phyloP scores from a whole-genome alignment of 1,140 invertebrate species.

The Littorina saxatilis region DNA sequence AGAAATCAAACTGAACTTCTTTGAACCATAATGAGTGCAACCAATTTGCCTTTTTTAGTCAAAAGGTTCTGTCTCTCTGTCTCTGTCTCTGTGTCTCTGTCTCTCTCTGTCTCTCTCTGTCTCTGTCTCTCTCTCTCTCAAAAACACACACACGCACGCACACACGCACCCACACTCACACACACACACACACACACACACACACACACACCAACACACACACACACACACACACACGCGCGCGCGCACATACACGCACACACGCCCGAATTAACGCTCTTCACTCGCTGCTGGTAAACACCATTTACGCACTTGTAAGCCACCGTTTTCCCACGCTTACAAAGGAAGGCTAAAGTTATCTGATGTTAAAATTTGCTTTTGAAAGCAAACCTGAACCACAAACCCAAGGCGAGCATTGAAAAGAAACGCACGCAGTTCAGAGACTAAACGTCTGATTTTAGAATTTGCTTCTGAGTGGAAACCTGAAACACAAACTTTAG shows the following conservation, averaged over 20 bases:
- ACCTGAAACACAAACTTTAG: no score
- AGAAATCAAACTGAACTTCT: no score
- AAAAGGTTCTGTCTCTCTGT: no score
- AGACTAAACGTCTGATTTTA: no score
- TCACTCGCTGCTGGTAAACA: background rate
- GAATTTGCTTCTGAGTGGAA: no score
- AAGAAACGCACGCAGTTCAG: no score
- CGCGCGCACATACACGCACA: background rate
- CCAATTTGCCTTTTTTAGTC: no score
- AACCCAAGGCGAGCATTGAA: background rate
- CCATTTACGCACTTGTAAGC: background rate
- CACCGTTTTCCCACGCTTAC: background rate
- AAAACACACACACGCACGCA: no score
- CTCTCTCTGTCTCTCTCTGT: background rate
- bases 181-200: background rate
- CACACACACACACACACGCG: background rate
- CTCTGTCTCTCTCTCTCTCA: no score
- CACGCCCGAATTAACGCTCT: background rate
- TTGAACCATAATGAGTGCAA: no score
- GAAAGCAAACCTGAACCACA: background rate
- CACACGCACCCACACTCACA: no score
- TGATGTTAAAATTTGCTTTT: background rate
- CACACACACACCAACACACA: constrained; percentile 21
- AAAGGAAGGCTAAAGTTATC: background rate
- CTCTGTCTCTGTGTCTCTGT: background rate